A percentile compares a stretch with the other conserved stretches of the same genome.
Conservation (phyloP, 2,113 vertebrate species). For the Hypocryptadius cinnamomeus region DNA sequence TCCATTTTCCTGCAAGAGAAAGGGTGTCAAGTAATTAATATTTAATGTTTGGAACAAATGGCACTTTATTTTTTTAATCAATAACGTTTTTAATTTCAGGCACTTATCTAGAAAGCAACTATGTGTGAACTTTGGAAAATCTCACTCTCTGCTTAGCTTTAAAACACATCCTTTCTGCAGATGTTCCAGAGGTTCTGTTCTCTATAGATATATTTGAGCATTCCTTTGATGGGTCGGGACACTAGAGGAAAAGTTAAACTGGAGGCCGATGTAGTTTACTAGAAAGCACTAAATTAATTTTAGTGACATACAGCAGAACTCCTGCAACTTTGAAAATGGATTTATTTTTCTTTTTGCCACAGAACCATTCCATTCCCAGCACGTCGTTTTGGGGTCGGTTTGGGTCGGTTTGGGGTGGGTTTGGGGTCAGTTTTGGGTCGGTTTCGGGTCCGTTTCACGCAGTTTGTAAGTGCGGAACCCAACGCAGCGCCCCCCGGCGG, state of each 20-base stretch:
- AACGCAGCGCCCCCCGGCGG: too few species aligned
- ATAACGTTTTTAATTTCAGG: background rate
- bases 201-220: rapidly evolving
- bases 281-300: background rate
- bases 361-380: too few species aligned
- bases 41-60: background rate
- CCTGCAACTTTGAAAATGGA: background rate
- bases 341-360: too few species aligned
- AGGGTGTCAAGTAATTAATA: background rate
- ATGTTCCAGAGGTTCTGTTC: background rate
- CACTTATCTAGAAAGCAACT: background rate
- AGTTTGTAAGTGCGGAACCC: too few species aligned
- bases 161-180: background rate
- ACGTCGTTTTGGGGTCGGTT: rapidly evolving
- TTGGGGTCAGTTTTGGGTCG: background rate
- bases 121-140: background rate
- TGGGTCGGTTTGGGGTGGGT: rapidly evolving
- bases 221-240: background rate
- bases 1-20: background rate
- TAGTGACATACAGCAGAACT: too few species aligned
- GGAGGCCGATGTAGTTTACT: background rate
- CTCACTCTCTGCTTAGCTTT: background rate
- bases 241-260: background rate
- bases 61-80: background rate
- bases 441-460: background rate